These are phyloP conservation scores for Sebastolobus alascanus DNA, from an alignment of 2,797 vertebrate species.

Conservation along the genomic window DNA sequence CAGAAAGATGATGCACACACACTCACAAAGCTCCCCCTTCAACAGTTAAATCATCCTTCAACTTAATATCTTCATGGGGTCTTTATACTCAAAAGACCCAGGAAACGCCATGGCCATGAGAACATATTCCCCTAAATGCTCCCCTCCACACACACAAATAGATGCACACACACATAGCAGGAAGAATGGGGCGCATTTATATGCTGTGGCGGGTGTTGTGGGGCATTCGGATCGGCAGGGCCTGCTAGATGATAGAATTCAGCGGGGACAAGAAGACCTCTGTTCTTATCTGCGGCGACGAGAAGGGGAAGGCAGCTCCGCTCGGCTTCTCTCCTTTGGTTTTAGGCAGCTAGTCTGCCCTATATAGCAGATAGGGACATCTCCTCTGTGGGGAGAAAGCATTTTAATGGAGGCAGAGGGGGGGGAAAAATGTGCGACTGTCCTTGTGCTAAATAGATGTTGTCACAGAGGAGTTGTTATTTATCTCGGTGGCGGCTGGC, in stretches of 20 bases:
- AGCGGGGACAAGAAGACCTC: conserved; percentile 87
- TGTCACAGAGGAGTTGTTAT: conserved; percentile 68
- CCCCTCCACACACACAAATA: conserved; percentile 20
- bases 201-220: conserved; percentile 84
- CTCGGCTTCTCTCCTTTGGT: conserved; percentile 43
- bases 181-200: conserved; percentile 87
- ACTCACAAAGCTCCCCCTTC: conserved; percentile 51
- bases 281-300: conserved; percentile 81
- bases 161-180: conserved; percentile 32
- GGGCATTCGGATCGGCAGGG: conserved; percentile 79
- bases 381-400: conserved; percentile 54
- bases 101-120: conserved; percentile 70
- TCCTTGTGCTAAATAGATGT: conserved; percentile 72
- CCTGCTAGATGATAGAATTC: conserved; percentile 84
- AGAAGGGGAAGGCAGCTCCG: conserved; percentile 63
- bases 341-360: conserved; percentile 61
- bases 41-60: conserved; percentile 52
- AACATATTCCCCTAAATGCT: conserved; percentile 68
- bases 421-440: conserved; percentile 12
- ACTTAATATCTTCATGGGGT: conserved; percentile 48
- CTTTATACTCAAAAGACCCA: conserved; percentile 55
- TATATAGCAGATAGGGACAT: conserved; percentile 72
- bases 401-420: conserved; percentile 62
- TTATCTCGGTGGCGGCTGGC: conserved; percentile 37
- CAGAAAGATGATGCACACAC: conserved; percentile 20